Percentiles rank a stretch among this genome's conserved stretches.
Conservation (phyloP, 2,797 vertebrate species). For the Acrossocheilus wenchowensis region DNA sequence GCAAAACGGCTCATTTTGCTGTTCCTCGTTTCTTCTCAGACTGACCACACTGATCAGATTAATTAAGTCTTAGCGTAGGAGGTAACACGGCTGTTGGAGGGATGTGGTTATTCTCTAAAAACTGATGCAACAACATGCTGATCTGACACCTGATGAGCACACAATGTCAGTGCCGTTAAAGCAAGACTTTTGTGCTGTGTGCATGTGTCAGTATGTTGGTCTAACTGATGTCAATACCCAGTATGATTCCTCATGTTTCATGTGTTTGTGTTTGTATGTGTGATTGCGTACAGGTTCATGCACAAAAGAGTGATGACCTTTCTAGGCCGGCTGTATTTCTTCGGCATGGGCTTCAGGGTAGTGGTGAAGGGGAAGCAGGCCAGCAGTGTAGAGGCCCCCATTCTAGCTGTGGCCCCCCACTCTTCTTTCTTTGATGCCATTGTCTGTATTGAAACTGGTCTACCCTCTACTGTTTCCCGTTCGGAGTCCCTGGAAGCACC, state of each 20-base stretch:
- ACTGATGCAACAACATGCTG: constrained; percentile 17
- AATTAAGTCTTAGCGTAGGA: constrained; percentile 1
- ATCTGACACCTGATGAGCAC: constrained; percentile 11
- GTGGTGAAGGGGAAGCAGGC: constrained; percentile 86
- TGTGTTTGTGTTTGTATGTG: not conserved
- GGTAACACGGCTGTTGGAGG: not conserved
- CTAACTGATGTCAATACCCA: not conserved
- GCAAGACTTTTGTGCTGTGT: not conserved
- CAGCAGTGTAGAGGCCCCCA: constrained; percentile 82
- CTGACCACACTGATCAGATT: constrained; percentile 15
- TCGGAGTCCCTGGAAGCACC: constrained; percentile 86
- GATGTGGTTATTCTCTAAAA: constrained; percentile 36
- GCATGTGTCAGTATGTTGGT: not conserved
- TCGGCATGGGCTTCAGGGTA: constrained; percentile 90
- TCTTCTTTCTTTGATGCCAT: constrained; percentile 95
- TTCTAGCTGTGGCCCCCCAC: constrained; percentile 92
- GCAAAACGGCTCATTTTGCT: not conserved
- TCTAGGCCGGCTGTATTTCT: constrained; percentile 83
- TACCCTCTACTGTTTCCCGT: constrained; percentile 92
- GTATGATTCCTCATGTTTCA: not conserved
- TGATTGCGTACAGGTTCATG: constrained; percentile 70
- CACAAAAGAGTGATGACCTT: constrained; percentile 74
- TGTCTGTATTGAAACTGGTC: constrained; percentile 84
- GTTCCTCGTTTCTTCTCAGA: not conserved
- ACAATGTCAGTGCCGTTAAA: not conserved